Evolutionary conservation across 2,888 invertebrate genomes (phyloP).

Genomic region (Ectropis crepuscularia): DNA sequence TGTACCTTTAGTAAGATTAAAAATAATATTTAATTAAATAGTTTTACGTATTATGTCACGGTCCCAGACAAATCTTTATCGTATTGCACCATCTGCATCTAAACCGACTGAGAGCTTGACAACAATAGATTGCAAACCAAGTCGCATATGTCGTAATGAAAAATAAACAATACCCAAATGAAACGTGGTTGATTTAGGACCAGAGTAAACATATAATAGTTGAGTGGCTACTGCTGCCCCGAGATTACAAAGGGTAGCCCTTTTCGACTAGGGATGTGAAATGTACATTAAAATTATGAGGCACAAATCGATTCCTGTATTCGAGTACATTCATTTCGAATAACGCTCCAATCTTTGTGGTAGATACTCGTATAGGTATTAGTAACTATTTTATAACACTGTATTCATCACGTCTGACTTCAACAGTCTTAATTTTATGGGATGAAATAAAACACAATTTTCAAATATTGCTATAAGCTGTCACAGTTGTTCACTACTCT

Average conservation of each 20-base stretch:
- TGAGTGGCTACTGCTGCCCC: slow-evolving; percentile 51
- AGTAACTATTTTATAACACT: no score
- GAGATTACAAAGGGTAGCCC: slow-evolving; percentile 54
- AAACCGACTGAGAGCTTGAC: background rate
- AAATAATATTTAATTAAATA: no score
- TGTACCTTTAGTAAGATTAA: no score
- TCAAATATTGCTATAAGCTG: no score
- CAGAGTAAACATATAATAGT: slow-evolving; percentile 57
- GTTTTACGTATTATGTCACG: no score
- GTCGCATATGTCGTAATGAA: slow-evolving; percentile 60
- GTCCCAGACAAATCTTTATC: background rate
- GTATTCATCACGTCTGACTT: no score
- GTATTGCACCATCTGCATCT: slow-evolving; percentile 15
- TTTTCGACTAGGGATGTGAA: slow-evolving; percentile 2
- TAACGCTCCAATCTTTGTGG: background rate
- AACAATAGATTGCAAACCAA: slow-evolving; percentile 20
- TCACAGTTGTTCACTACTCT: no score
- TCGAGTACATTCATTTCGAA: background rate
- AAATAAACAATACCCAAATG: slow-evolving; percentile 56
- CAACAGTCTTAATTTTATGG: no score
- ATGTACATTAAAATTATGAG: background rate
- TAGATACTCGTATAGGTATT: no score
- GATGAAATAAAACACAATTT: no score
- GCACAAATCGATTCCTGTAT: background rate
- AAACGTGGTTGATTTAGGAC: slow-evolving; percentile 59